A percentile compares a stretch with the other conserved stretches of the same genome.
phyloP scores from a whole-genome alignment of 2,113 vertebrate genomes.

The Lagenorhynchus albirostris region DNA sequence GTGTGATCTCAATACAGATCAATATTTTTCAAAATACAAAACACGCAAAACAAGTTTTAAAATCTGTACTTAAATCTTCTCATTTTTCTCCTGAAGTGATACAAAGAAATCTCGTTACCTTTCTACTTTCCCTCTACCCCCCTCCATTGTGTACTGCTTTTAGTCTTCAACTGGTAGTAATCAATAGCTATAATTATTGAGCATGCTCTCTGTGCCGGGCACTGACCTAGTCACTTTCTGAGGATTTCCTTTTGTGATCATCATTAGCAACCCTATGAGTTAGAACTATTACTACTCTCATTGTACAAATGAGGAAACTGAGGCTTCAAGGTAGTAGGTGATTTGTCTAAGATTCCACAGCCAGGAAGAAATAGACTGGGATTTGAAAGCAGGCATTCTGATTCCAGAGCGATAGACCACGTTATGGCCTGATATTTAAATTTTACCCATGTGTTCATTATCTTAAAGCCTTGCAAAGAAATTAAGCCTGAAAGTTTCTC shows the following conservation, averaged over 20 bases:
- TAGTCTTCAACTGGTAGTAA: background rate
- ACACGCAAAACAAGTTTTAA: background rate
- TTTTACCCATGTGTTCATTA: background rate
- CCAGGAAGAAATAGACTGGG: background rate
- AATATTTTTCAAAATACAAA: background rate
- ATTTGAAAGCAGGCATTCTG: background rate
- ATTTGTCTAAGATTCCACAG: background rate
- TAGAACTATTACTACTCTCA: background rate
- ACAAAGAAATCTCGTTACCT: background rate
- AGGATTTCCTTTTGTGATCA: background rate
- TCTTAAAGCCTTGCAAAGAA: conserved; percentile 2
- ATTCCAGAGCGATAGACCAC: background rate
- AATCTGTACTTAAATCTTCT: background rate
- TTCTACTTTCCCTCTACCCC: background rate
- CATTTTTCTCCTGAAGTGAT: background rate
- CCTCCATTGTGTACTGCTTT: background rate
- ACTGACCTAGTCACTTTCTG: background rate
- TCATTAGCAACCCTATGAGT: background rate
- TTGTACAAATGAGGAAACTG: background rate
- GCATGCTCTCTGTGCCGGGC: background rate
- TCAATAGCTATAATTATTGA: background rate
- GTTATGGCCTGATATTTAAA: background rate
- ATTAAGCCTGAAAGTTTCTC: background rate
- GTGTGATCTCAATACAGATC: background rate
- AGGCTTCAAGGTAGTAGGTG: background rate